Evolutionary conservation across 1,140 invertebrate genomes (phyloP).

Genomic region (Diorhabda elongata): DNA sequence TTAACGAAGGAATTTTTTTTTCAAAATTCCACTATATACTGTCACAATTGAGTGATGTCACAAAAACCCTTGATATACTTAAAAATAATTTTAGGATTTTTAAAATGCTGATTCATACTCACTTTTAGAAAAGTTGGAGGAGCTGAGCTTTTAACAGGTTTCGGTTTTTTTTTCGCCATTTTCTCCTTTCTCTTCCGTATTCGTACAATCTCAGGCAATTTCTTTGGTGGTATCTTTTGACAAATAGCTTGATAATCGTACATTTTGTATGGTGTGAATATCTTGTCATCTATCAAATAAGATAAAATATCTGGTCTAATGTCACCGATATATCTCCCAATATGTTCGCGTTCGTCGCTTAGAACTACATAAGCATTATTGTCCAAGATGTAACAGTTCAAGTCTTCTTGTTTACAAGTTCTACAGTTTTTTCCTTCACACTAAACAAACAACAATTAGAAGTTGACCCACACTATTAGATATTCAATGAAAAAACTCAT

Average conservation of each 20-base stretch:
- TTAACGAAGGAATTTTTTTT: too few relatives aligned
- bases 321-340: conserved; percentile 81
- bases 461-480: too few relatives aligned
- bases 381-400: conserved; percentile 82
- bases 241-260: conserved; percentile 91
- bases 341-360: conserved; percentile 64
- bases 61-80: too few relatives aligned
- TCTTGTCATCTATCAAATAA: conserved; percentile 67
- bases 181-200: conserved; percentile 9
- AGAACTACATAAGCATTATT: conserved; percentile 84
- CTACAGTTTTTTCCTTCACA: conserved; percentile 46
- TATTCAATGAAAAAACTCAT: too few relatives aligned
- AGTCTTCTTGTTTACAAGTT: conserved; percentile 34
- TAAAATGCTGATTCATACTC: neutral
- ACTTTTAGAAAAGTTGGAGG: neutral
- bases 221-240: conserved; percentile 28
- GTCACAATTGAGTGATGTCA: too few relatives aligned
- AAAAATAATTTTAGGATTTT: too few relatives aligned
- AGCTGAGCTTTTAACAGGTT: conserved; percentile 2
- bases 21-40: too few relatives aligned
- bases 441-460: conserved; percentile 32
- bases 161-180: neutral
- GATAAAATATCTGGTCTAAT: conserved; percentile 74
- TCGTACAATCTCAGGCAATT: neutral
- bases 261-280: conserved; percentile 70